Conservation (phyloP, 2,888 invertebrate genomes). For the Papilio demoleus region DNA sequence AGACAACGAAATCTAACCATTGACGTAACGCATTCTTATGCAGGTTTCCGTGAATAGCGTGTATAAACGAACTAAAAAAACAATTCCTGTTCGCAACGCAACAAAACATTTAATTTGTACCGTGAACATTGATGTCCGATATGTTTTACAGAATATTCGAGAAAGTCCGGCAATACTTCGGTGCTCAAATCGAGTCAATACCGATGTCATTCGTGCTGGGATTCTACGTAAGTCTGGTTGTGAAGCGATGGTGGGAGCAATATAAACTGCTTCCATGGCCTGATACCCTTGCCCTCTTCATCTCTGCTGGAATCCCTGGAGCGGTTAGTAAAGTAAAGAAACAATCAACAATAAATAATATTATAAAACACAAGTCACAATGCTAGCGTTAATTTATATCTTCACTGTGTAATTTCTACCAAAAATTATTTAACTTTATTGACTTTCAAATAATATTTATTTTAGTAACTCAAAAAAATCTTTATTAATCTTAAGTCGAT, state of each 20-base stretch:
- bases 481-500: background rate
- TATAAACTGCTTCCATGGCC: constrained; percentile 97
- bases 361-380: constrained; percentile 35
- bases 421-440: background rate
- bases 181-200: constrained; percentile 94
- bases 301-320: constrained; percentile 95
- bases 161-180: constrained; percentile 92
- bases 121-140: constrained; percentile 18
- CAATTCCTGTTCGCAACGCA: constrained; percentile 27
- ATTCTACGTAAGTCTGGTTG: constrained; percentile 96
- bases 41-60: constrained; percentile 22
- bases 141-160: constrained; percentile 90
- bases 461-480: background rate
- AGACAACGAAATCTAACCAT: background rate
- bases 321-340: constrained; percentile 87
- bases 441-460: background rate
- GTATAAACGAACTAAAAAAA: constrained; percentile 16
- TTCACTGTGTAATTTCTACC: background rate
- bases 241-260: constrained; percentile 98
- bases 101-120: constrained; percentile 36
- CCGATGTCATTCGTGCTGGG: constrained; percentile 98
- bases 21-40: constrained; percentile 32
- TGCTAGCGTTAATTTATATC: background rate
- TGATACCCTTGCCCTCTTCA: constrained; percentile 95
- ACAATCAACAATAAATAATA: constrained; percentile 42